phyloP scores from a whole-genome alignment of 2,113 vertebrate species.

The Apistogramma diplotaenia region DNA sequence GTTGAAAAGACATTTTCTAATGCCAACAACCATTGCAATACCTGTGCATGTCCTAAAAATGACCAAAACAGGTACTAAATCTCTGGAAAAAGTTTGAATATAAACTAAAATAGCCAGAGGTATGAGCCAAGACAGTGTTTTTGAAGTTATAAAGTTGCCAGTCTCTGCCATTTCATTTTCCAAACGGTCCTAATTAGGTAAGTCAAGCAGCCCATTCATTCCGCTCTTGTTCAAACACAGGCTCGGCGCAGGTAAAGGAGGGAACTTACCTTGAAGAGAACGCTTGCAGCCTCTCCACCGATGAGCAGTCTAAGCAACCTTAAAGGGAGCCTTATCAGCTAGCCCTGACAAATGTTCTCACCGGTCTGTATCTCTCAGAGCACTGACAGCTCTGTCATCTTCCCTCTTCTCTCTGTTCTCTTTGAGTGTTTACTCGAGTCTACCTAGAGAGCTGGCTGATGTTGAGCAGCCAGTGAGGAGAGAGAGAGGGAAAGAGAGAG shows the following conservation, averaged over 20 bases:
- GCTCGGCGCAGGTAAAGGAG: slow-evolving; percentile 53
- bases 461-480: slow-evolving; percentile 58
- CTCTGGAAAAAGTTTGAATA: not conserved
- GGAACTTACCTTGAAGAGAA: slow-evolving; percentile 63
- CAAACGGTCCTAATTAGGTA: slow-evolving; percentile 7
- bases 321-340: slow-evolving; percentile 32
- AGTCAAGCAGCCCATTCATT: slow-evolving; percentile 2
- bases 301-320: slow-evolving; percentile 6
- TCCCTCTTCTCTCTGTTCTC: slow-evolving; percentile 57
- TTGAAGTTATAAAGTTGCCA: not conserved
- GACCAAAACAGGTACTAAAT: not conserved
- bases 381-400: slow-evolving; percentile 76
- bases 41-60: not conserved
- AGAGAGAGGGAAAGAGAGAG: slow-evolving; percentile 25
- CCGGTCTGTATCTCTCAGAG: slow-evolving; percentile 57
- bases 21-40: not conserved
- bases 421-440: slow-evolving; percentile 57
- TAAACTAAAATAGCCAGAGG: not conserved
- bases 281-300: slow-evolving; percentile 22
- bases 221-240: not conserved
- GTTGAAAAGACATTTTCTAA: not conserved
- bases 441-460: slow-evolving; percentile 68
- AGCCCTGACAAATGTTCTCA: slow-evolving; percentile 46
- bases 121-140: not conserved
- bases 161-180: not conserved